These are phyloP conservation scores for Drosophila neocordata DNA, from an alignment of 1,140 invertebrate species.

Conservation along the genomic window DNA sequence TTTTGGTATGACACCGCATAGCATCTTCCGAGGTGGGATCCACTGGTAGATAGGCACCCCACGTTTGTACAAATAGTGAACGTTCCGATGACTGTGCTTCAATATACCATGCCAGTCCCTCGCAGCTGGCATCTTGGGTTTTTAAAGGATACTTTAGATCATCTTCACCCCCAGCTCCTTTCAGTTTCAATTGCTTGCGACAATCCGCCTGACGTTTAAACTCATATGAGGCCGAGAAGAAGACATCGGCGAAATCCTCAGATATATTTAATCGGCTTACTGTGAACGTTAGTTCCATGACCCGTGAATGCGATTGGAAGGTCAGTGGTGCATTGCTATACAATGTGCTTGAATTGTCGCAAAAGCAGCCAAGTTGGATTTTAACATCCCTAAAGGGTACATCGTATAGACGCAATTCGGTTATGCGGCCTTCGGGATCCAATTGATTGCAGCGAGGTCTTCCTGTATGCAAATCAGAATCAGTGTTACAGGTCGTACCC, in stretches of 20 bases:
- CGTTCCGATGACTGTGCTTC: constrained; percentile 88
- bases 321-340: constrained; percentile 84
- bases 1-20: constrained; percentile 86
- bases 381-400: constrained; percentile 87
- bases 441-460: constrained; percentile 84
- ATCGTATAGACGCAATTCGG: constrained; percentile 86
- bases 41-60: constrained; percentile 86
- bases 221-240: constrained; percentile 88
- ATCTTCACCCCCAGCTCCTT: constrained; percentile 86
- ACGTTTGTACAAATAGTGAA: constrained; percentile 89
- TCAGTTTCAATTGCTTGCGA: constrained; percentile 86
- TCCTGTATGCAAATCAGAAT: constrained; percentile 88
- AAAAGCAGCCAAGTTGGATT: constrained; percentile 86
- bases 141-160: constrained; percentile 85
- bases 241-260: constrained; percentile 88
- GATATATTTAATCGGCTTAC: constrained; percentile 87
- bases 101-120: constrained; percentile 89
- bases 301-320: constrained; percentile 86
- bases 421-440: constrained; percentile 84
- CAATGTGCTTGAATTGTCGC: constrained; percentile 86
- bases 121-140: constrained; percentile 87
- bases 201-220: constrained; percentile 87
- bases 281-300: constrained; percentile 86
- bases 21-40: constrained; percentile 84
- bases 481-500: constrained; percentile 86